A percentile compares a stretch with the other conserved stretches of the same genome.
Conservation (phyloP, 2,888 invertebrate species). For the Anoplius nigerrimus region DNA sequence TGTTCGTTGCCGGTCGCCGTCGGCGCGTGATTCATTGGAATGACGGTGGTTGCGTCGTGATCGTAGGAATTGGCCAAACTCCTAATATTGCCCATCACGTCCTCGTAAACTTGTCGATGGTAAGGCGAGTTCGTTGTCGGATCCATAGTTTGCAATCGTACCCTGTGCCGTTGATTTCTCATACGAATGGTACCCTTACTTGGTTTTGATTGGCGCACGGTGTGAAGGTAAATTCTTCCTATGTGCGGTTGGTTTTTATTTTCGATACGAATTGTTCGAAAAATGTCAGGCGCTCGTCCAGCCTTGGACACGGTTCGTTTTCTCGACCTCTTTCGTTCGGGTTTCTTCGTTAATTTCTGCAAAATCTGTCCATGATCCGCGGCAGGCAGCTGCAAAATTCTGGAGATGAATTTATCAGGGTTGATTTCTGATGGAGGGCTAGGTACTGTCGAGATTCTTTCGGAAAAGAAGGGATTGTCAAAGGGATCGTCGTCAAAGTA, state of each 20-base stretch:
- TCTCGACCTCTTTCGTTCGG: constrained; percentile 37
- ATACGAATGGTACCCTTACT: background rate
- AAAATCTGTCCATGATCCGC: constrained; percentile 54
- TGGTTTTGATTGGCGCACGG: constrained; percentile 5
- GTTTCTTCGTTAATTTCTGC: constrained; percentile 59
- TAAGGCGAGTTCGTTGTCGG: constrained; percentile 51
- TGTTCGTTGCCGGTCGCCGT: background rate
- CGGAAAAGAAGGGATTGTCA: constrained; percentile 83
- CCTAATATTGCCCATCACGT: constrained; percentile 71
- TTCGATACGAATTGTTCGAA: constrained; percentile 18
- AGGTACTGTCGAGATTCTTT: constrained; percentile 66
- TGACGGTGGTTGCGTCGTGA: constrained; percentile 20
- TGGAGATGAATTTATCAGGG: constrained; percentile 54
- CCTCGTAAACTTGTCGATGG: constrained; percentile 69
- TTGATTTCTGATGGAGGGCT: constrained; percentile 58
- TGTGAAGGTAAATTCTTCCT: constrained; percentile 19
- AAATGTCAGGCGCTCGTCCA: background rate
- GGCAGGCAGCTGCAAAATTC: constrained; percentile 55
- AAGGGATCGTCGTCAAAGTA: constrained; percentile 86
- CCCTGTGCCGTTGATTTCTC: constrained; percentile 1
- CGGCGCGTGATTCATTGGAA: background rate
- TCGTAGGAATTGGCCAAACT: constrained; percentile 46
- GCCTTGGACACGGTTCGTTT: too few species aligned
- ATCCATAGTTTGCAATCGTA: constrained; percentile 12
- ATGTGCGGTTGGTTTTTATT: constrained; percentile 25